Evolutionary conservation across 2,797 vertebrate genomes (phyloP), one percentile per base, ranked within the genome.

Genomic region (Falco concolor): DNA sequence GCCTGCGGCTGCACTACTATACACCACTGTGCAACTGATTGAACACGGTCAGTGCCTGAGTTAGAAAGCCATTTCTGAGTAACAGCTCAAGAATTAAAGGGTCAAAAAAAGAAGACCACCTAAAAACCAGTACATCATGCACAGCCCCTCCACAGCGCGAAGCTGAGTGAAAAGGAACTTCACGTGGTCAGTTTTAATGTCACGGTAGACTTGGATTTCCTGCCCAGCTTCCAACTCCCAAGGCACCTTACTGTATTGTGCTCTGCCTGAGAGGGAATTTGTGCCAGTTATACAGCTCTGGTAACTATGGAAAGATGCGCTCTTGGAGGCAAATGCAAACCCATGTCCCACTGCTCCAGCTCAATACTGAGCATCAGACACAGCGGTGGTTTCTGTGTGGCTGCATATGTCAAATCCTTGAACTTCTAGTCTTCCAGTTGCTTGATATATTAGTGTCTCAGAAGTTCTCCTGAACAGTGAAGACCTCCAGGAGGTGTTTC

Each of bases 321-420:
- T 28, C 80, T 57, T 83, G 44, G 54, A 73, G 38, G 49, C 68
- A 85, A 87, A 65, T n/a, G 42, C n/a, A 87, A 74, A 42, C 19
- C 15, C 1, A 0, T 17, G n/a, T 40, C 57, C n/a, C 49, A 44
- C 36, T 1, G 3, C 17, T 76, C 34, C n/a, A 57, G 42, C 36
- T 59, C 64, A 65, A 20, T 40, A 34, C 27, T n/a, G 59, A 47
- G 70, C 56, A 63, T 16, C 44, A 25, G 49, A 57, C n/a, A 67
- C 23, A 25, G 28, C 2, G 5, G 30, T 42, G 30, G 34, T 73
- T 74, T 78, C 7, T 50, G 38, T 84, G 49, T 13, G 18, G 32
- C 38, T 78, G 73, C 25, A 10, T 40, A 23, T 13, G 15, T 36
- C 45, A 74, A 25, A 54, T 34, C 18, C 20, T 47, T 34, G 21